Evolutionary conservation across 92 coral and sea anemone species (phyloP), one percentile per base, ranked within the genome.

Genomic region (Siderastrea siderea): DNA sequence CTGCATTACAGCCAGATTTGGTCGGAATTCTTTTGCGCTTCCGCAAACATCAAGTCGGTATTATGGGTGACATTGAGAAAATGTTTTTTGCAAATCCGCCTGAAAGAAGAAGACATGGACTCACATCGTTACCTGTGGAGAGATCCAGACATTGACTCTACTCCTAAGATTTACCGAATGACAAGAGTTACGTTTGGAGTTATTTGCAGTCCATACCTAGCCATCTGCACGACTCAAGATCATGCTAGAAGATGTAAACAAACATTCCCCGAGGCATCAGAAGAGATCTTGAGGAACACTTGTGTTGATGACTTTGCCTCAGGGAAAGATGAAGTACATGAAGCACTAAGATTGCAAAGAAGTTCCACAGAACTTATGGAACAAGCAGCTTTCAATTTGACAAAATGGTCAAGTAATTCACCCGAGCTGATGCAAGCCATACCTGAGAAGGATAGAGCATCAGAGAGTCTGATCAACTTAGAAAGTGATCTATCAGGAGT

Each of bases 101-200:
- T 89, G 50, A 65, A 81, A 11, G 68, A 26, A 26, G 38, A 77
- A 75, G 86, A 89, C 74, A 75, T 74, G 67, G 70, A 89, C 3
- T 79, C 74, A 12, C 89, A 89, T 16, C 89, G 85, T 6, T 89
- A 74, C 50, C 70, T 85, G 61, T 90, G 93, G 87, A 79, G 93
- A 64, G 81, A 90, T 47, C 38, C 86, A 59, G 77, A 85, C 54
- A 13, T 71, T 2, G 47, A 68, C 44, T 70, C 68, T 67, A 43
- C 3, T 5, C 80, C 84, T 59, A 69, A 80, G 64, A 78, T 54
- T 10, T 90, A 84, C 55, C 7, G 77, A 49, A 71, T 71, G 70
- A 51, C 77, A 46, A 66, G 86, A 54, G 53, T 71, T 4, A 77
- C 74, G 14, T 69, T 82, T 70, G 79, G 66, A 61, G 66, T 61